These are phyloP conservation scores for Octopus sinensis DNA, from an alignment of 1,140 invertebrate genomes.

Conservation along the genomic window DNA sequence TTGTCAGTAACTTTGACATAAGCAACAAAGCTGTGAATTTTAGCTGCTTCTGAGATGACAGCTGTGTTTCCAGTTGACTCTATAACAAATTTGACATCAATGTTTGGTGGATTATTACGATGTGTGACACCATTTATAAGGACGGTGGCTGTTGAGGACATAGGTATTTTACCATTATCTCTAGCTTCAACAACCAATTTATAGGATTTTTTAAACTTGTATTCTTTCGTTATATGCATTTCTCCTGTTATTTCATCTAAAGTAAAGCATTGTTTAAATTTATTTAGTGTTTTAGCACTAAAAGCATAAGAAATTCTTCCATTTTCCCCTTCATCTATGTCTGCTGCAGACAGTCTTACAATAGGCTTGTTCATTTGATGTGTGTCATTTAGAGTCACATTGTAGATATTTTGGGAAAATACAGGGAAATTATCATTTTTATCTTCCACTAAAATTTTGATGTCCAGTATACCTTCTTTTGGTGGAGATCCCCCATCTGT, in stretches of 20 bases:
- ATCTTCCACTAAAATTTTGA: constrained; percentile 36
- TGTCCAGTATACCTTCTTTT: constrained; percentile 73
- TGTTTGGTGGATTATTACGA: constrained; percentile 33
- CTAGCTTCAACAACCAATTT: constrained; percentile 34
- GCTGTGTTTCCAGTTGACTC: constrained; percentile 19
- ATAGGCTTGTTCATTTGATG: constrained; percentile 28
- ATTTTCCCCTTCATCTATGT: constrained; percentile 43
- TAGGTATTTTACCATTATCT: constrained; percentile 33
- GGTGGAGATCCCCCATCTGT: constrained; percentile 70
- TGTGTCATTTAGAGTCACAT: constrained; percentile 32
- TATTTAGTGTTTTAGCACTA: constrained; percentile 81
- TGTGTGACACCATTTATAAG: constrained; percentile 32
- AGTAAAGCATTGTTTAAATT: constrained; percentile 68
- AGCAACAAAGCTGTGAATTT: constrained; percentile 37
- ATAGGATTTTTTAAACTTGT: neutral
- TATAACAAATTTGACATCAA: constrained; percentile 35
- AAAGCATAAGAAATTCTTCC: constrained; percentile 66
- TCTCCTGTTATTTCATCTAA: neutral
- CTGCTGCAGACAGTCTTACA: constrained; percentile 31
- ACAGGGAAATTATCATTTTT: constrained; percentile 65
- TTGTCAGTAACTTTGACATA: constrained; percentile 38
- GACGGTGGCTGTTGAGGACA: constrained; percentile 26
- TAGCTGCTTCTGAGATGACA: constrained; percentile 32
- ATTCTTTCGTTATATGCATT: too few species aligned
- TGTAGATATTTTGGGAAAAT: constrained; percentile 61